Percentiles rank a stretch among this genome's conserved stretches.
phyloP scores from a whole-genome alignment of 2,797 vertebrate species.

The Pantherophis alleghaniensis region DNA sequence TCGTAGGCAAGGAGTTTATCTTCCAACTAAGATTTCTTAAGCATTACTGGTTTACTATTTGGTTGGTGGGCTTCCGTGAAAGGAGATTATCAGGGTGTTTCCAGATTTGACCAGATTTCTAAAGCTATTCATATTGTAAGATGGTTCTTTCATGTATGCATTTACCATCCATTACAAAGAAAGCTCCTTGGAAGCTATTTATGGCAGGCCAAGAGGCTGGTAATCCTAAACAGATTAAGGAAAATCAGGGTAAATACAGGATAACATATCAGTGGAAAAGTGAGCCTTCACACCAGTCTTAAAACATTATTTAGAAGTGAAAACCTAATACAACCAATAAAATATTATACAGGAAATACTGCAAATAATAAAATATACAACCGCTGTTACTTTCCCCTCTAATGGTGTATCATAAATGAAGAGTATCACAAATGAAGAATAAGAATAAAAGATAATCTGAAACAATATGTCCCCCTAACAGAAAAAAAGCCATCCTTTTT shows the following conservation, averaged over 20 bases:
- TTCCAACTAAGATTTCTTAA: not conserved
- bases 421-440: not conserved
- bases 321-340: not conserved
- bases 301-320: not conserved
- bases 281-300: not conserved
- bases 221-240: not conserved
- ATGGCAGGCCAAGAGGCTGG: not conserved
- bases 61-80: not conserved
- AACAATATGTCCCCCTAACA: not conserved
- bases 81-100: not conserved
- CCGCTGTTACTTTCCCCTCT: not conserved
- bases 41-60: not conserved
- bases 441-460: not conserved
- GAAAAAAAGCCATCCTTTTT: not conserved
- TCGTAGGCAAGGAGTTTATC: not conserved
- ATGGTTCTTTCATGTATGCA: not conserved
- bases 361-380: not conserved
- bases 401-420: not conserved
- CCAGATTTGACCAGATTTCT: not conserved
- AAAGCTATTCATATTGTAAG: not conserved
- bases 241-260: not conserved
- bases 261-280: not conserved
- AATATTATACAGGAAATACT: not conserved
- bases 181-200: not conserved
- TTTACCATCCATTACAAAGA: not conserved